These are phyloP conservation scores for Pseudomyrmex pallidus DNA, from an alignment of 1,140 invertebrate genomes.

Conservation along the genomic window DNA sequence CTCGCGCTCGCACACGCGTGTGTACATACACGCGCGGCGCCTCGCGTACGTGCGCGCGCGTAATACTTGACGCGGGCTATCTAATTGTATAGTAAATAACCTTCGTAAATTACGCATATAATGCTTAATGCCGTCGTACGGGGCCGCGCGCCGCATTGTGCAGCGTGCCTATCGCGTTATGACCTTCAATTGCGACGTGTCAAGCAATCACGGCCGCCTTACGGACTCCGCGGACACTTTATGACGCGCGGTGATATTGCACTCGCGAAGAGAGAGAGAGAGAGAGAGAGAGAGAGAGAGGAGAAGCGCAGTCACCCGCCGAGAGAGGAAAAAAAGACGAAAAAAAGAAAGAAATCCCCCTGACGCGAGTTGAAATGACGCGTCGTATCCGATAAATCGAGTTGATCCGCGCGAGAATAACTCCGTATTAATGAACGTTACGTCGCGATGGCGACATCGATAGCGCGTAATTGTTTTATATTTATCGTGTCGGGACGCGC, in stretches of 20 bases:
- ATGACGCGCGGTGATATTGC: slow-evolving; percentile 35
- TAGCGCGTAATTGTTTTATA: slow-evolving; percentile 50
- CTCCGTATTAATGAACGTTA: slow-evolving; percentile 48
- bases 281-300: too few species aligned
- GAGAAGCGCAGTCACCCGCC: slow-evolving; percentile 29
- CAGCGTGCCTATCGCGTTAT: slow-evolving; percentile 66
- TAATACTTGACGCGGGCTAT: slow-evolving; percentile 63
- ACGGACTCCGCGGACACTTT: slow-evolving; percentile 47
- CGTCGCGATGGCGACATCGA: slow-evolving; percentile 27
- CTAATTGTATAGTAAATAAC: slow-evolving; percentile 75
- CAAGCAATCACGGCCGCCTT: slow-evolving; percentile 67
- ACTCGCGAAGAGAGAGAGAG: background rate
- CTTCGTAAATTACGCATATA: slow-evolving; percentile 74
- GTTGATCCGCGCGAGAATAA: slow-evolving; percentile 40
- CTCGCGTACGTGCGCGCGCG: slow-evolving; percentile 25
- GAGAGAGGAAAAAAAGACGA: background rate
- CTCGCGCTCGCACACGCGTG: background rate
- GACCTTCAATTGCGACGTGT: slow-evolving; percentile 73
- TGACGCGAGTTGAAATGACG: background rate
- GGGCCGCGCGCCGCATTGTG: slow-evolving; percentile 70
- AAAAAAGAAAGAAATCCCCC: background rate
- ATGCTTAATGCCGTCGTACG: slow-evolving; percentile 67
- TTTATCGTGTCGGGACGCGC: slow-evolving; percentile 32
- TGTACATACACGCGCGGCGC: too few species aligned
- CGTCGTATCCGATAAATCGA: slow-evolving; percentile 41